These are phyloP conservation scores for Rattus rattus DNA, from an alignment of 2,113 vertebrate species.

Conservation along the genomic window DNA sequence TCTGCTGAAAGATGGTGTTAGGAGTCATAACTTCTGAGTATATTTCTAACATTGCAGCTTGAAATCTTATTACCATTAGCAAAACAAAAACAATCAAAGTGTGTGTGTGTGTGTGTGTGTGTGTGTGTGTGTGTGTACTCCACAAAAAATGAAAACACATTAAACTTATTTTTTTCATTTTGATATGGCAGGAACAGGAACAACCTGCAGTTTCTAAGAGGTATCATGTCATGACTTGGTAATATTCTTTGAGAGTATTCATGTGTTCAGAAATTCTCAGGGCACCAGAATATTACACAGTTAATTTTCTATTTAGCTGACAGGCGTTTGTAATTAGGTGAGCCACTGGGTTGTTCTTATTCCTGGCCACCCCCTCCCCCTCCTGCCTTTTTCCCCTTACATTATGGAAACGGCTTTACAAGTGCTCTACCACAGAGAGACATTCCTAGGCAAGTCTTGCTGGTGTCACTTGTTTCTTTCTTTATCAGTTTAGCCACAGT, in stretches of 20 bases:
- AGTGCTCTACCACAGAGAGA: background rate
- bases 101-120: background rate
- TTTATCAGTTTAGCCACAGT: background rate
- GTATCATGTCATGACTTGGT: no score
- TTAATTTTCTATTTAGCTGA: background rate
- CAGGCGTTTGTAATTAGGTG: background rate
- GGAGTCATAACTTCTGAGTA: accelerated
- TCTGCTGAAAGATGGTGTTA: background rate
- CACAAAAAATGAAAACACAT: background rate
- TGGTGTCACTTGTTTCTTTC: no score
- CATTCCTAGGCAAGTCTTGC: background rate
- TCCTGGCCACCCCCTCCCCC: background rate
- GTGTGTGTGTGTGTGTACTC: no score
- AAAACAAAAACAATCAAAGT: background rate
- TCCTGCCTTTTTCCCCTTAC: background rate
- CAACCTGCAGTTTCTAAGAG: accelerated
- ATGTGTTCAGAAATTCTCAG: background rate
- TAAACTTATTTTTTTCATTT: background rate
- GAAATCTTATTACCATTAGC: background rate
- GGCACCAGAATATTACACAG: background rate
- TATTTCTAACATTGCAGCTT: background rate
- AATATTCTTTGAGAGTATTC: background rate
- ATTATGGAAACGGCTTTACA: background rate
- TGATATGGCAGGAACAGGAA: background rate
- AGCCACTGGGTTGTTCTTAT: background rate